Evolutionary conservation across 2,888 invertebrate species (phyloP).

Genomic region (Lasioglossum zephyrum): DNA sequence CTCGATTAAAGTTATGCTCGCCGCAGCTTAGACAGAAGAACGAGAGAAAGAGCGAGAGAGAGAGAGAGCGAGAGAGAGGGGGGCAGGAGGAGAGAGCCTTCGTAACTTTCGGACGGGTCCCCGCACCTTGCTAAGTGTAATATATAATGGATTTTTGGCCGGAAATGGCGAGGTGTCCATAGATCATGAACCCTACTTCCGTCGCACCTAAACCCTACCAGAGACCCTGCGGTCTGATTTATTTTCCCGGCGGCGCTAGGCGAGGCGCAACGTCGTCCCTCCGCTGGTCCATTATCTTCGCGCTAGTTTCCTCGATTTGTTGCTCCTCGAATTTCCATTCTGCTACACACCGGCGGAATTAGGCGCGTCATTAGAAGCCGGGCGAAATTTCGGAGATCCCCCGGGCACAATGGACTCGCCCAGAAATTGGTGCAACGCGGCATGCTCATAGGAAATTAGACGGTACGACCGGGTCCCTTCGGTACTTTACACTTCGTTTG

Average conservation of each 20-base stretch:
- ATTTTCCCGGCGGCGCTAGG: slow-evolving; percentile 72
- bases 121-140: slow-evolving; percentile 78
- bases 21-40: slow-evolving; percentile 58
- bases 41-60: slow-evolving; percentile 28
- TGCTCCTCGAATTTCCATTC: slow-evolving; percentile 72
- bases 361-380: slow-evolving; percentile 50
- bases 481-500: not conserved
- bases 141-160: slow-evolving; percentile 83
- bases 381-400: slow-evolving; percentile 32
- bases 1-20: slow-evolving; percentile 78
- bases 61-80: slow-evolving; percentile 27
- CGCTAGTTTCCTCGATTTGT: slow-evolving; percentile 74
- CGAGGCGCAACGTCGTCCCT: slow-evolving; percentile 57
- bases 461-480: not conserved
- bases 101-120: slow-evolving; percentile 70
- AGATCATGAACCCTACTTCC: slow-evolving; percentile 82
- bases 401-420: slow-evolving; percentile 20
- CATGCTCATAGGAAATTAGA: not conserved
- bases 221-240: slow-evolving; percentile 78
- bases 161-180: slow-evolving; percentile 81
- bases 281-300: slow-evolving; percentile 78
- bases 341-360: slow-evolving; percentile 37
- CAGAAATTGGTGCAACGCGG: not conserved
- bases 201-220: slow-evolving; percentile 78
- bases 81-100: slow-evolving; percentile 38